Base-by-base conservation (phyloP, 2,888 invertebrate genomes). In the Limnephilus auricula region DNA sequence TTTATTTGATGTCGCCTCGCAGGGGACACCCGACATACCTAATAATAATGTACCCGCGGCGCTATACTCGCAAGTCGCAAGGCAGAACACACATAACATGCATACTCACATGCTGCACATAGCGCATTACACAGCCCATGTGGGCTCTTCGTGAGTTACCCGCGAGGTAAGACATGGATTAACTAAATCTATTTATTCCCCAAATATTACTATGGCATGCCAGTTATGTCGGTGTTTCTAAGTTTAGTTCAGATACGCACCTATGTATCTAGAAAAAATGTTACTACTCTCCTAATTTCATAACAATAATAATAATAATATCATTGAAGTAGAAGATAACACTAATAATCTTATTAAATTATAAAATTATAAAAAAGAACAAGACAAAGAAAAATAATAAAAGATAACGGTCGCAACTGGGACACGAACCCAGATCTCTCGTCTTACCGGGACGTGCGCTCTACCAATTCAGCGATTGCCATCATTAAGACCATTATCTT, bases 1-100 rank as follows among this genome's bases (percentile, higher is more conserved):
- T 85, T 85, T 45, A 40, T 40, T 85, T 30, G 30, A 37, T 85
- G 85, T 30, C 34, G 30, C 85, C 85, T 25, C 85, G 40, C 85
- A 12, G 30, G 85, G 30, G n/a, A 85, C 85, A 85, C 40, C 85
- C 30, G 34, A 34, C 32, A 82, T 37, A 40, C 85, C 34, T 15
- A 84, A 50, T 65, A 25, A 65, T n/a, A 65, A 40, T 65, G 65
- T 25, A 65, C 65, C 25, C 25, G 65, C 25, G 25, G 65, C 18
- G 2, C 25, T 25, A 65, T 25, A 25, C 65, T 65, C 65, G 15
- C 65, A 65, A 65, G 25, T 65, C 65, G 25, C 25, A 65, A 65
- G n/a, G 65, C 25, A 65, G 25, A 65, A n/a, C 65, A 65, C n/a
- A 50, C 50, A 65, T 45, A 1, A 65, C 25, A 65, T 25, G 1